Base-by-base conservation (phyloP, 1,140 invertebrate species). In the Leptonema lineaticorne region DNA sequence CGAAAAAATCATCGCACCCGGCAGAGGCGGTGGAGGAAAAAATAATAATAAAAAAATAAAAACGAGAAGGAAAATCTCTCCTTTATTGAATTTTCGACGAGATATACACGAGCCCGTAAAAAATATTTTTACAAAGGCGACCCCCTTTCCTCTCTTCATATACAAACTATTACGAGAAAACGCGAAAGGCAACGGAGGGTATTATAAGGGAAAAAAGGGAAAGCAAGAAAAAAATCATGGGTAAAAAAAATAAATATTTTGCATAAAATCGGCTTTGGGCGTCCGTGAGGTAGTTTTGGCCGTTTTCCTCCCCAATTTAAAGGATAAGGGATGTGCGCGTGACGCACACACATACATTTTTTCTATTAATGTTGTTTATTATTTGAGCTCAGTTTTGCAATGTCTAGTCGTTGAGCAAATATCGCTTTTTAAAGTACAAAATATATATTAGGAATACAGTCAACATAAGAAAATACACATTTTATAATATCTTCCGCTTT, bases 121-220 rank as follows among this genome's bases (percentile, higher is more conserved):
- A 53, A 53, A 53, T 53, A 53, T 53, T 22, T 24, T 26, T 53
- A 53, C 50, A 53, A 53, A 53, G 27, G 50, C 50, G 27, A 26
- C 50, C 50, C 9, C 9, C 37, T n/a, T 16, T 16, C 37, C 37
- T 4, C 37, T 41, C 9, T 24, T 53, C 22, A 53, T 24, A 53
- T 53, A 53, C 50, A 53, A 53, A 53, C 50, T 53, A 53, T 53
- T 53, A 53, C 27, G 50, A 24, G 22, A 24, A 53, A n/a, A n/a
- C n/a, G 50, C 24, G 50, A 53, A 53, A 53, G 50, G 50, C 50
- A 53, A 53, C n/a, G n/a, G n/a, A n/a, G n/a, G n/a, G n/a, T n/a
- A n/a, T n/a, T n/a, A n/a, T n/a, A n/a, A n/a, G n/a, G n/a, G n/a
- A n/a, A n/a, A n/a, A n/a, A n/a, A n/a, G n/a, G n/a, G n/a, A n/a